Evolutionary conservation across 1,140 invertebrate genomes (phyloP), one percentile per base, ranked within the genome.

Genomic region (Scaptomyza pallida): DNA sequence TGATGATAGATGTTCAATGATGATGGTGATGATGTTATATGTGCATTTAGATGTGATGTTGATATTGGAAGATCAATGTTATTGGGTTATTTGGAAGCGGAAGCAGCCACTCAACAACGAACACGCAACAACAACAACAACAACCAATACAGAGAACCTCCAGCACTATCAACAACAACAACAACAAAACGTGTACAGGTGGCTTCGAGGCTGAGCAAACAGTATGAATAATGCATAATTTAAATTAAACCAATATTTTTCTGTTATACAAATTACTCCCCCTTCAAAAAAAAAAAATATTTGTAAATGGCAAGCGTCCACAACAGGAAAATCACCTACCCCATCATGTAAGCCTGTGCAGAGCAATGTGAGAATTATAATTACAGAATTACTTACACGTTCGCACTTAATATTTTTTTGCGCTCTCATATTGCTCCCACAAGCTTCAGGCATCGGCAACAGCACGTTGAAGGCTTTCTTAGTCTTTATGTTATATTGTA

Each of bases 171-270:
- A 47, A 26, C 62, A 52, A 37, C 16, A 47, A 57, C 43, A 26
- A 43, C 55, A 73, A 47, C 45, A 55, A 61, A 61, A 54, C 79
- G 67, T 75, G 72, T 83, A 61, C 75, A 75, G 76, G 81, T 85
- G 76, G 78, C 80, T 71, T 59, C 80, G 81, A 82, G 81, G 74
- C 82, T 86, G 77, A 88, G 70, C 82, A 88, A 88, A 88, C 82
- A 88, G 82, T 88, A 88, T 88, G 82, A 85, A 88, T 88, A 86
- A 88, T 88, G 65, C 82, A 82, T 88, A 88, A 88, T 88, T 86
- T 88, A 88, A n/a, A 88, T 86, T 85, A 81, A 85, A 74, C 77
- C 59, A 85, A 85, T 81, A 77, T 77, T 86, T 62, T 85, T 80
- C 75, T 64, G 86, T 86, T 57, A 41, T 45, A 50, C 16, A 44